Conservation (phyloP, 2,888 invertebrate species). For the Dicranocentrus wangi region DNA sequence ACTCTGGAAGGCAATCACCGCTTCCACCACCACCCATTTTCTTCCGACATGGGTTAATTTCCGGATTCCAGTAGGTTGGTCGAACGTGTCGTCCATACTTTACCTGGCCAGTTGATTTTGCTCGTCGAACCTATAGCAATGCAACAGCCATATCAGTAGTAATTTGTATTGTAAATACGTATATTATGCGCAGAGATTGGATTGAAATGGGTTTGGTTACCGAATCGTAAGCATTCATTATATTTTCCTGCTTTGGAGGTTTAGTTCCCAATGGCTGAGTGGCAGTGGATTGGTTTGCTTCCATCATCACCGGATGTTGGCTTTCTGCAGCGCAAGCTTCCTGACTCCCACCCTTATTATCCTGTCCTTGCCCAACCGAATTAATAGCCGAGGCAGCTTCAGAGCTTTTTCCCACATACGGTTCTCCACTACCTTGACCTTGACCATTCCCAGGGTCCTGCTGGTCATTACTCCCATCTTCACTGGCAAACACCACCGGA, state of each 20-base stretch:
- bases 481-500: constrained; percentile 30
- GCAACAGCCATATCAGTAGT: neutral
- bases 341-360: no score
- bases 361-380: no score
- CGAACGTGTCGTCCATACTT: constrained; percentile 53
- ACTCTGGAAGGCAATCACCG: neutral
- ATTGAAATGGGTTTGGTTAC: no score
- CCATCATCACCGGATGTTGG: no score
- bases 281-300: no score
- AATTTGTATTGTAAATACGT: neutral
- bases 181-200: neutral
- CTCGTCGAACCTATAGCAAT: constrained; percentile 30
- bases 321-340: neutral
- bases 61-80: constrained; percentile 49
- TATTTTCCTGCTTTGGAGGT: constrained; percentile 18
- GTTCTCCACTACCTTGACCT: no score
- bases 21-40: constrained; percentile 9
- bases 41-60: constrained; percentile 43
- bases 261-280: neutral
- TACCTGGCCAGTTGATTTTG: constrained; percentile 19
- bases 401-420: no score
- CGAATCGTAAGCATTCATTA: constrained; percentile 31
- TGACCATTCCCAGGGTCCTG: no score
- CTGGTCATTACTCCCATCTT: constrained; percentile 5
- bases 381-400: no score